Evolutionary conservation across 2,113 vertebrate species (phyloP), one percentile per base, ranked within the genome.

Genomic region (Mystacornis crossleyi): DNA sequence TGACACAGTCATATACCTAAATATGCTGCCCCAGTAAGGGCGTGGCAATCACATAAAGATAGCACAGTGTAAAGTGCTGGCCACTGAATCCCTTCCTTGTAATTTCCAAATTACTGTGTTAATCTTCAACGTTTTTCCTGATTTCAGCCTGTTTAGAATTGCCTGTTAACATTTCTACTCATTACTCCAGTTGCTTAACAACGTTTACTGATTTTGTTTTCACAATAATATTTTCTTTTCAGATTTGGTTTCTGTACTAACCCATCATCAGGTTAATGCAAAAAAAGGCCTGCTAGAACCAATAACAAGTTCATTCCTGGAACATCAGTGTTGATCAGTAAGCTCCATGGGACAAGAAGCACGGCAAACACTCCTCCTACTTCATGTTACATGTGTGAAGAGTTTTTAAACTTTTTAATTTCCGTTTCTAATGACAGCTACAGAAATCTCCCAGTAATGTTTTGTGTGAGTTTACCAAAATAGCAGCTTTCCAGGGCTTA

Each of bases 141-240:
- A 84, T 83, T 90, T 88, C 60, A 78, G 25, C 26, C 87, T 61
- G 25, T 80, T 82, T 83, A 90, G 72, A 95, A 94, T 83, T 57
- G 31, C n/a, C 66, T 92, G 71, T 81, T 74, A 95, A 73, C 34
- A n/a, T 81, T 95, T 77, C 45, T 26, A 55, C 21, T 81, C 3
- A 3, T 70, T 95, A 21, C 34, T 86, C 64, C 69, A 67, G 67
- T 78, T 81, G 62, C 31, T 92, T 88, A 86, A 54, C 81, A 74
- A 94, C 64, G 28, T 93, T 86, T 60, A 73, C 14, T 69, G 64
- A 73, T 67, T 83, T 79, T 91, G 42, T 40, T 96, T 89, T 79
- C 79, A 87, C n/a, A 84, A 31, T 51, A 85, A 53, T 38, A 61
- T 65, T 91, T 94, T 58, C 70, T 72, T 85, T 87, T 71, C 70